These are phyloP conservation scores for Phaethornis superciliosus DNA, from an alignment of 2,113 vertebrate genomes.

Conservation along the genomic window DNA sequence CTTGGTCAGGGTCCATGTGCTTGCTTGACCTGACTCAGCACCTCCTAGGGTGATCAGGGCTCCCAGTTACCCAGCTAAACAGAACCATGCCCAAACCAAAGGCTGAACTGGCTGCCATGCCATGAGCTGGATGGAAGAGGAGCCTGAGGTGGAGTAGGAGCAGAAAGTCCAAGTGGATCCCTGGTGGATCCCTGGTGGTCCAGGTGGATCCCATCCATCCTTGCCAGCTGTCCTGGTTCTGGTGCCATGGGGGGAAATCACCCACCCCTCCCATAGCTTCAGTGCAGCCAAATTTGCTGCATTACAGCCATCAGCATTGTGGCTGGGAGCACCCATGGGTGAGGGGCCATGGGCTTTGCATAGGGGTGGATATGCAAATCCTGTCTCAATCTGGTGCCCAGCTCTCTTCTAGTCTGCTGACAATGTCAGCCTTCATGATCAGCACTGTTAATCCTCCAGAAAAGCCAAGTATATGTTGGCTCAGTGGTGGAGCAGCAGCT, in stretches of 20 bases:
- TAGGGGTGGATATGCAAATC: background rate
- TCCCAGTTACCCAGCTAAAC: background rate
- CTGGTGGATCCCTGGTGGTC: too few species aligned
- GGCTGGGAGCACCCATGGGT: rapidly evolving
- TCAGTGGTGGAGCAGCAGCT: background rate
- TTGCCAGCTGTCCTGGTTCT: background rate
- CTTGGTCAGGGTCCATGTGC: background rate
- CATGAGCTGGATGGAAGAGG: background rate
- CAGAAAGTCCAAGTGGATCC: background rate
- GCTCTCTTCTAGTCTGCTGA: background rate
- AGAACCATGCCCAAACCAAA: background rate
- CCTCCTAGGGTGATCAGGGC: background rate
- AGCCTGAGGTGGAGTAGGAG: background rate
- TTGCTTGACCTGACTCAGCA: background rate
- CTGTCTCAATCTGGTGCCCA: background rate
- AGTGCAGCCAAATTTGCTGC: background rate
- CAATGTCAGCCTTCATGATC: background rate
- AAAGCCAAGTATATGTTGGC: rapidly evolving
- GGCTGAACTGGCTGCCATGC: background rate
- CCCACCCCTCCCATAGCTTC: background rate
- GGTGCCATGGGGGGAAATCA: background rate
- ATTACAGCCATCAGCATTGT: background rate
- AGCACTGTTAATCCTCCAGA: background rate
- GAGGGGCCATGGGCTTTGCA: too few species aligned
- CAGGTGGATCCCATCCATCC: background rate